A percentile compares a stretch with the other conserved stretches of the same genome.
Evolutionary conservation across 2,797 vertebrate genomes (phyloP).

Genomic region (Sebastes iracundus): DNA sequence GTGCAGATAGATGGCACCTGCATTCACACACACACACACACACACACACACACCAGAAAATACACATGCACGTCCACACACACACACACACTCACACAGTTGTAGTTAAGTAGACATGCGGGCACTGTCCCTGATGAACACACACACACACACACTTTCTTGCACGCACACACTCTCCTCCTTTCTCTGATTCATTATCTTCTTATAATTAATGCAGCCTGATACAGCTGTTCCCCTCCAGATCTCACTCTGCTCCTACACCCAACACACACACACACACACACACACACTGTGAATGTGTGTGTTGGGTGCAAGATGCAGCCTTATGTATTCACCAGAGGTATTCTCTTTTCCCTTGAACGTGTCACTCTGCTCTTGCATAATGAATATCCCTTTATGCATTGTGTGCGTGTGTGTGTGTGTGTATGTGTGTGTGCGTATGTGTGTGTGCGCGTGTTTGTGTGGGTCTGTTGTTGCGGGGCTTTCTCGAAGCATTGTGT

Average conservation of each 20-base stretch:
- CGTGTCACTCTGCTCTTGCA: slow-evolving; percentile 26
- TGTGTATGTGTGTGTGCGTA: not conserved
- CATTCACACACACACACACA: slow-evolving; percentile 14
- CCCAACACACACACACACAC: not conserved
- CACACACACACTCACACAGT: not conserved
- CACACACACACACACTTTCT: not conserved
- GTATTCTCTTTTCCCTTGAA: slow-evolving; percentile 17
- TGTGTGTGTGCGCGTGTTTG: not conserved
- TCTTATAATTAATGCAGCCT: slow-evolving; percentile 81
- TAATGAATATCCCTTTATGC: slow-evolving; percentile 38
- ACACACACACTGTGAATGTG: not conserved
- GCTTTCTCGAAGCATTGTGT: slow-evolving; percentile 42
- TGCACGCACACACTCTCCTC: not conserved
- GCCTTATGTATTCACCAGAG: slow-evolving; percentile 30
- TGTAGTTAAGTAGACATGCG: slow-evolving; percentile 1
- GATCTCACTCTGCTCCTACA: slow-evolving; percentile 46
- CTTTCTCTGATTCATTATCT: slow-evolving; percentile 83
- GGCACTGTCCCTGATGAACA: slow-evolving; percentile 12
- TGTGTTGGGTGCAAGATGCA: slow-evolving; percentile 3
- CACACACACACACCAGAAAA: slow-evolving; percentile 12
- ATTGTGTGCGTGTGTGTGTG: not conserved
- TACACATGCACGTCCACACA: not conserved
- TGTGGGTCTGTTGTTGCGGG: not conserved
- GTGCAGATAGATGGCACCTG: slow-evolving; percentile 63
- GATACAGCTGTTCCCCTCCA: slow-evolving; percentile 71